A percentile compares a stretch with the other conserved stretches of the same genome.
Conservation (phyloP, 2,113 vertebrate species). For the Plecturocebus donacophilus region DNA sequence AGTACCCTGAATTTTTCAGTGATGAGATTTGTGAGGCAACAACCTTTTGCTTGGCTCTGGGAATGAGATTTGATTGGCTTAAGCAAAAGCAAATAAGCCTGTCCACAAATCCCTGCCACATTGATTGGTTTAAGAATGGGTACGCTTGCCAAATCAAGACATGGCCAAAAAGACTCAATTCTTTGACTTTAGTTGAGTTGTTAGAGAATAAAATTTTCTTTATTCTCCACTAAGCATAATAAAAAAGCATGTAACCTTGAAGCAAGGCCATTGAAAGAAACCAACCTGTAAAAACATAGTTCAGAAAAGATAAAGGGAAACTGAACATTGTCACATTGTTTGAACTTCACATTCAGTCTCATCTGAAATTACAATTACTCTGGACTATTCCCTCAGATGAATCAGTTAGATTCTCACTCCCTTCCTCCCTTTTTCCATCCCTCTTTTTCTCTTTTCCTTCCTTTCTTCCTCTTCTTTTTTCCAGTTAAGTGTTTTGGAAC, state of each 20-base stretch:
- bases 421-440: background rate
- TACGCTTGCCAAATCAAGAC: background rate
- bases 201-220: background rate
- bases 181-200: background rate
- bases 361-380: background rate
- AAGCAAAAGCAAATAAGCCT: constrained; percentile 1
- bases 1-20: background rate
- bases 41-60: background rate
- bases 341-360: background rate
- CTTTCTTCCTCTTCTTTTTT: background rate
- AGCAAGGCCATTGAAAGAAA: background rate
- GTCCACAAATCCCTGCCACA: background rate
- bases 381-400: background rate
- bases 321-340: background rate
- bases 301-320: background rate
- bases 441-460: background rate
- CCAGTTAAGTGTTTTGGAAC: background rate
- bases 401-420: background rate
- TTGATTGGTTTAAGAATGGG: background rate
- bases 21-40: background rate
- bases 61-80: background rate
- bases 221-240: background rate
- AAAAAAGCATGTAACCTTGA: background rate
- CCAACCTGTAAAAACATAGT: background rate
- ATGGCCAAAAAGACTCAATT: background rate